Base-by-base conservation (phyloP, 2,888 invertebrate species). In the Ceraclea dissimilis region DNA sequence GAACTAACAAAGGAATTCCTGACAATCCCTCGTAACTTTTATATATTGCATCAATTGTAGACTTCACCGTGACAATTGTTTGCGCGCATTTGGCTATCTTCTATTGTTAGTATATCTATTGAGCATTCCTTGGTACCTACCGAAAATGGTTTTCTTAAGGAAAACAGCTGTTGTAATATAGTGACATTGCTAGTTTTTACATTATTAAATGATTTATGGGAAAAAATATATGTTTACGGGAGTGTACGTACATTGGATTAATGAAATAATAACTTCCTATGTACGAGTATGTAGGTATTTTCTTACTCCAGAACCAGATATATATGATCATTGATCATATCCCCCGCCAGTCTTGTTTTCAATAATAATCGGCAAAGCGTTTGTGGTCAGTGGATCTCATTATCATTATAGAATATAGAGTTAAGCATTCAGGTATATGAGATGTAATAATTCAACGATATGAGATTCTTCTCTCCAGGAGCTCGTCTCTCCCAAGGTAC, bases 1-100 rank as follows among this genome's bases (percentile, higher is more conserved):
- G 55, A 52, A 47, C 52, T 49, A 52, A 62, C 60, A 62, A 62
- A 62, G 52, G 57, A 62, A 62, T 62, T 62, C 60, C 60, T 50
- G 49, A 50, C 49, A 51, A 54, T 54, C 49, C 33, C 49, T 58
- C 48, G 57, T 52, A 44, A 47, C 49, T 61, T 57, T 58, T 54
- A 26, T 54, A 43, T 39, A 22, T 33, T 57, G 56, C 56, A 49
- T 52, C 56, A 31, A 17, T 56, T 52, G 58, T 54, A 56, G 54
- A 54, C 52, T 56, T 60, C 56, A 58, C 58, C 58, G 56, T 46
- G 51, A 52, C 60, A 52, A 60, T 60, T 60, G 60, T 58, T 60
- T 48, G 49, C 60, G 43, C 51, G 39, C 44, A 52, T 47, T 55
- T 44, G 44, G 48, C 50, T 57, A 50, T 47, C 57, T 57, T 49